Evolutionary conservation across 2,888 invertebrate species (phyloP).

Genomic region (Pyrrhia umbra): DNA sequence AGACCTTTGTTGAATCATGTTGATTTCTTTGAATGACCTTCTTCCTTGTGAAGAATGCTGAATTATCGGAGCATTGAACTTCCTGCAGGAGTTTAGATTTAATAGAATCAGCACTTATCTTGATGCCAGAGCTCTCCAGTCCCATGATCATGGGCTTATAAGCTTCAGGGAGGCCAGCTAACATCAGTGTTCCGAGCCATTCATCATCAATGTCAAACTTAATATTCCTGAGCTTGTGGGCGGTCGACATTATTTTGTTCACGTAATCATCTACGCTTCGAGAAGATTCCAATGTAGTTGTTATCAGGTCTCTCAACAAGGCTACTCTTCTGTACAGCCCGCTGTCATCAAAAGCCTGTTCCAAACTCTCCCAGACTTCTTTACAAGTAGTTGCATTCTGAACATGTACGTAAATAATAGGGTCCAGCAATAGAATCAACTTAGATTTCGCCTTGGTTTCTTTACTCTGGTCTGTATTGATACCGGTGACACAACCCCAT

Average conservation of each 20-base stretch:
- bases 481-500: not conserved
- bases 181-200: too few species aligned
- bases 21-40: slow-evolving; percentile 4
- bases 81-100: slow-evolving; percentile 50
- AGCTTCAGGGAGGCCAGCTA: slow-evolving; percentile 37
- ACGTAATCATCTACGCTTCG: slow-evolving; percentile 40
- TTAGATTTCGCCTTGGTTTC: slow-evolving; percentile 40
- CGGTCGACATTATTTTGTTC: slow-evolving; percentile 44
- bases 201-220: too few species aligned
- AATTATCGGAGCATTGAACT: slow-evolving; percentile 5
- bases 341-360: slow-evolving; percentile 42
- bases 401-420: slow-evolving; percentile 45
- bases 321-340: slow-evolving; percentile 40
- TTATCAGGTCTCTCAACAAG: slow-evolving; percentile 30
- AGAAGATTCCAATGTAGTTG: slow-evolving; percentile 22
- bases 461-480: slow-evolving; percentile 7
- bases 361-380: slow-evolving; percentile 46
- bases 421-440: slow-evolving; percentile 27
- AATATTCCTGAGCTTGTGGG: slow-evolving; percentile 50
- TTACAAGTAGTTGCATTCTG: slow-evolving; percentile 32
- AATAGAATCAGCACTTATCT: slow-evolving; percentile 41
- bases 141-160: slow-evolving; percentile 44
- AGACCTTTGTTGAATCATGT: not conserved
- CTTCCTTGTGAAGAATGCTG: slow-evolving; percentile 26
- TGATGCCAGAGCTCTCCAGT: slow-evolving; percentile 42